Percentiles rank a stretch among this genome's conserved stretches.
Conservation (phyloP, 2,888 invertebrate species). For the Lasioglossum vierecki region DNA sequence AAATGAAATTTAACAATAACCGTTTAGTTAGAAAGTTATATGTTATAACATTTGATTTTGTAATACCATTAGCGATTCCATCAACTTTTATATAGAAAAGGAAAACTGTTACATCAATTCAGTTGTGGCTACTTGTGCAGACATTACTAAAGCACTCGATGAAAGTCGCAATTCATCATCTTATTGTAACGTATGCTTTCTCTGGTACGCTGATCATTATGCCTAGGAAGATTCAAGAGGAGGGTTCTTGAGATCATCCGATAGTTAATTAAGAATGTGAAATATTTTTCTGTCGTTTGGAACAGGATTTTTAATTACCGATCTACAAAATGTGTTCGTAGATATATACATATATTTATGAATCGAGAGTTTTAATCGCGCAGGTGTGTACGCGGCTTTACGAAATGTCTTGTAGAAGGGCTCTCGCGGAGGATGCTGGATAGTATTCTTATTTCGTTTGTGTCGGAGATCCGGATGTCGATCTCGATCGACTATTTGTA, state of each 20-base stretch:
- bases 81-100: neutral
- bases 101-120: conserved; percentile 9
- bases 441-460: conserved; percentile 56
- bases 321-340: too few relatives aligned
- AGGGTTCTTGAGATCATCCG: too few relatives aligned
- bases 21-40: too few relatives aligned
- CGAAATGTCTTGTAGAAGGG: conserved; percentile 50
- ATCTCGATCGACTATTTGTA: conserved; percentile 65
- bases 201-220: neutral
- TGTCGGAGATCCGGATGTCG: conserved; percentile 66
- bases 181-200: neutral
- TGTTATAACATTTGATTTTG: neutral
- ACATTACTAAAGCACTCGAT: neutral
- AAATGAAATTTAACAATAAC: too few relatives aligned
- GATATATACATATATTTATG: too few relatives aligned
- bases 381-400: conserved; percentile 41
- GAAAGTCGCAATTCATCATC: conserved; percentile 11
- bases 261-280: too few relatives aligned
- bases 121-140: neutral
- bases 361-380: conserved; percentile 29
- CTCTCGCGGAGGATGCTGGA: conserved; percentile 54
- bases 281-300: too few relatives aligned
- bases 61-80: neutral
- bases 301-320: too few relatives aligned
- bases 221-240: too few relatives aligned